phyloP scores from a whole-genome alignment of 1,140 invertebrate species.

The Tetragonula clypearis region DNA sequence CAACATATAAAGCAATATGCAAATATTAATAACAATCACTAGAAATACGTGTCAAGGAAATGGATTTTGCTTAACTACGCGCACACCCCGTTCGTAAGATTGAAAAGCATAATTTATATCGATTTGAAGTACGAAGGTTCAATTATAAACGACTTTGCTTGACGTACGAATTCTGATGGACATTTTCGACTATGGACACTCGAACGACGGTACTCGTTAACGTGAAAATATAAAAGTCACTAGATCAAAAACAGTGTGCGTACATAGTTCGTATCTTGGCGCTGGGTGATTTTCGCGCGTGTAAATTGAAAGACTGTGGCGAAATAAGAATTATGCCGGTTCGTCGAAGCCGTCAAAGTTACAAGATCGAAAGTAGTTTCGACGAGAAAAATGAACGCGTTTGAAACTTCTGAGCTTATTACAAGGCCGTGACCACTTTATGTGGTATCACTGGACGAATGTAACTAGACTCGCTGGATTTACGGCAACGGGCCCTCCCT shows the following conservation, averaged over 20 bases:
- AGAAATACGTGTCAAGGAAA: too few relatives aligned
- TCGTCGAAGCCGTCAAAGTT: constrained; percentile 27
- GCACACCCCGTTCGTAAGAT: too few relatives aligned
- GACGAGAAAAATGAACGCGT: constrained; percentile 36
- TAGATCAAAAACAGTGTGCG: background rate
- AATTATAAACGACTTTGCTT: background rate
- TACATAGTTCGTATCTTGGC: background rate
- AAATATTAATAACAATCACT: too few relatives aligned
- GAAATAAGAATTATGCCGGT: constrained; percentile 12
- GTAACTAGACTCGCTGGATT: constrained; percentile 50
- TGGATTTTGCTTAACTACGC: too few relatives aligned
- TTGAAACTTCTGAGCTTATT: constrained; percentile 61
- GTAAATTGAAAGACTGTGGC: background rate
- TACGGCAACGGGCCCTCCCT: constrained; percentile 17
- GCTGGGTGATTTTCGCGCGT: background rate
- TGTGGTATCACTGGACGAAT: constrained; percentile 47
- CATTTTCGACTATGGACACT: background rate
- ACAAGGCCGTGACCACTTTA: constrained; percentile 58
- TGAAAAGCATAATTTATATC: background rate
- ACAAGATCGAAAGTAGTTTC: constrained; percentile 18
- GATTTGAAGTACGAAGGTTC: too few relatives aligned
- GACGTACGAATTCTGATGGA: background rate
- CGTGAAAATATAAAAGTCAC: background rate
- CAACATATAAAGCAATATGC: too few relatives aligned
- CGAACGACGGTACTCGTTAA: background rate